Evolutionary conservation across 2,797 vertebrate species (phyloP), one percentile per base, ranked within the genome.

Genomic region (Eidolon dupreanum): DNA sequence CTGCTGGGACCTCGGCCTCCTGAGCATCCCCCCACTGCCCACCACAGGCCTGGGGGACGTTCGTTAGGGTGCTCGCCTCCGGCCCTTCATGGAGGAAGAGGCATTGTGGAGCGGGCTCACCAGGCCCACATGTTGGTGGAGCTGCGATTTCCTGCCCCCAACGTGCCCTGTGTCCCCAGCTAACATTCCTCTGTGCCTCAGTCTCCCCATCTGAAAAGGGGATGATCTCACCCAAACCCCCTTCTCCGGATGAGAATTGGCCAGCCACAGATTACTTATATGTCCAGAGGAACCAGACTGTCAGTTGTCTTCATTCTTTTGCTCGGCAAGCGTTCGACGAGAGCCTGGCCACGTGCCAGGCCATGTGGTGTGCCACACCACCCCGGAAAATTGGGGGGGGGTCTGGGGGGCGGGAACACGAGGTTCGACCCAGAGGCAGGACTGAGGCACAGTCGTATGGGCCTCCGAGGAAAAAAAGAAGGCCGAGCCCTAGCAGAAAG

Each of bases 41-140:
- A 0, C 38, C 26, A 13, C 33, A 2, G 41, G 20, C n/a, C 68
- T 7, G 28, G 16, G 7, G 53, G 0, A 4, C 5, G 9, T 7
- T 36, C 6, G 0, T 9, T 31, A 66, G 24, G 6, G 7, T 0
- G 0, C 38, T 41, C 2, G 5, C 22, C 51, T 71, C 26, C 36
- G 5, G 38, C 22, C 19, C 3, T 0, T 38, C 33, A 6, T 20
- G 59, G 79, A 2, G 9, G 16, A 10, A 28, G 22, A 28, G 6
- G 55, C 43, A 5, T 61, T 20, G 49, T 19, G 83, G 83, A 74
- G 43, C 12, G 57, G 33, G 53, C 22, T 63, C n/a, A 41, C 38
- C 9, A 22, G 59, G 36, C 16, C 16, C 5, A 63, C 7, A 0
- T 63, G 73, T 6, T 0, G 12, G 31, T 8, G 38, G 38, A 43